Base-by-base conservation (phyloP, 2,113 vertebrate genomes). In the Alouatta palliata region DNA sequence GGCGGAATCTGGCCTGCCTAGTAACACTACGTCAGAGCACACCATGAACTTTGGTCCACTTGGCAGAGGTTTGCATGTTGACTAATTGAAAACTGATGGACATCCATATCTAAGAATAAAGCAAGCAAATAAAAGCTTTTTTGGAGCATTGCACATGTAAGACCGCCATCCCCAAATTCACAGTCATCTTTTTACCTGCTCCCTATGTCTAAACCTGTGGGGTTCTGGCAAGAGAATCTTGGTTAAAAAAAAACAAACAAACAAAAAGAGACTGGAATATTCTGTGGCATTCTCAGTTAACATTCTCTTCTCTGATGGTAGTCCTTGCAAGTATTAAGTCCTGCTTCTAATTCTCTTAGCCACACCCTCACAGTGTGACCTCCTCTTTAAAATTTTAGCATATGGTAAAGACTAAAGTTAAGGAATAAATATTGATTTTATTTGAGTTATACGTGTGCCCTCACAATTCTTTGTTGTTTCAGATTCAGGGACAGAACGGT, bases 331-430 rank as follows among this genome's bases (percentile, higher is more conserved):
- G 56, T 82, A 87, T 93, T 81, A 95, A 93, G 66, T 83, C 71
- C 96, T 97, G 95, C 96, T 97, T 97, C 96, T 96, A 93, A 95
- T 97, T 96, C 93, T 71, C 85, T 95, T 70, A 90, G 66, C 96
- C 90, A 93, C 92, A 90, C 64, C n/a, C 94, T 64, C 23, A 76
- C 64, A 64, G 32, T 45, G 19, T 68, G 19, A 37, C 43, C 83
- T 88, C 71, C 37, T 88, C 84, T 85, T 95, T 88, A 92, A 96
- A 97, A 98, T 96, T 87, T 90, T 82, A 85, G 61, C 98, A 95
- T 96, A 82, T 96, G 93, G 87, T 84, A 96, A 93, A 35, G 43
- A 97, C 75, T 84, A 71, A 91, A 90, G 77, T 88, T 79, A 94
- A 94, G 93, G 77, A 92, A 94, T 77, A 97, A 98, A 95, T 92